These are phyloP conservation scores for Sebastes oblongus DNA, from an alignment of 2,797 vertebrate species.

Conservation along the genomic window DNA sequence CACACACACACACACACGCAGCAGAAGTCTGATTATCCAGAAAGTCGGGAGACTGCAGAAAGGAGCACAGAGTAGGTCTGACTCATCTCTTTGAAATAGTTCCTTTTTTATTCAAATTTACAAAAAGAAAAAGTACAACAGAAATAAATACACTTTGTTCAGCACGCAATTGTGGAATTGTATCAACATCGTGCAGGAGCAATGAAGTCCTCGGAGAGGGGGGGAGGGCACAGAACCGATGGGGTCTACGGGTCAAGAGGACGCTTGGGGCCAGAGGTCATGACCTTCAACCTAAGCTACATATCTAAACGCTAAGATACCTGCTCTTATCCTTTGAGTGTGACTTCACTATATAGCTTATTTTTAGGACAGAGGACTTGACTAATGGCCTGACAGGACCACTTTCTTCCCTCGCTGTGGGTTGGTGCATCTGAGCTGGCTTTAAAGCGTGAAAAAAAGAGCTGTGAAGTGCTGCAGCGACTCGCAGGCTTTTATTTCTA, in stretches of 20 bases:
- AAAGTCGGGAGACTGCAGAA: slow-evolving; percentile 33
- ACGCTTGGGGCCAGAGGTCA: neutral
- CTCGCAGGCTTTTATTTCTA: slow-evolving; percentile 48
- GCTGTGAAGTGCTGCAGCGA: slow-evolving; percentile 19
- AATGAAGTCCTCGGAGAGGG: slow-evolving; percentile 33
- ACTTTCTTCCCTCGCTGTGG: slow-evolving; percentile 4
- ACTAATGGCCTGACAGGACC: slow-evolving; percentile 27
- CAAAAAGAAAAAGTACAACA: slow-evolving; percentile 81
- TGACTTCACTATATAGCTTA: neutral
- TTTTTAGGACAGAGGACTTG: slow-evolving; percentile 7
- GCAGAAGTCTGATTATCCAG: slow-evolving; percentile 53
- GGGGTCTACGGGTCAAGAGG: slow-evolving; percentile 4
- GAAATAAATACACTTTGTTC: slow-evolving; percentile 81
- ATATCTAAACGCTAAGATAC: neutral
- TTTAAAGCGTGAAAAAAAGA: neutral
- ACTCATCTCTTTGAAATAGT: slow-evolving; percentile 77
- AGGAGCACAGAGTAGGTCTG: slow-evolving; percentile 47
- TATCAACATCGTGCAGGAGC: slow-evolving; percentile 69
- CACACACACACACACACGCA: slow-evolving; percentile 18
- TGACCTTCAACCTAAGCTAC: slow-evolving; percentile 8
- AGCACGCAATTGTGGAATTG: slow-evolving; percentile 69
- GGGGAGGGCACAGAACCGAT: slow-evolving; percentile 49
- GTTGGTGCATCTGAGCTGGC: neutral
- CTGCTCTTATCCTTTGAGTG: neutral
- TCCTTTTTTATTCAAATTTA: slow-evolving; percentile 83